phyloP scores from a whole-genome alignment of 2,888 invertebrate species.

The Drosophila subquinaria region DNA sequence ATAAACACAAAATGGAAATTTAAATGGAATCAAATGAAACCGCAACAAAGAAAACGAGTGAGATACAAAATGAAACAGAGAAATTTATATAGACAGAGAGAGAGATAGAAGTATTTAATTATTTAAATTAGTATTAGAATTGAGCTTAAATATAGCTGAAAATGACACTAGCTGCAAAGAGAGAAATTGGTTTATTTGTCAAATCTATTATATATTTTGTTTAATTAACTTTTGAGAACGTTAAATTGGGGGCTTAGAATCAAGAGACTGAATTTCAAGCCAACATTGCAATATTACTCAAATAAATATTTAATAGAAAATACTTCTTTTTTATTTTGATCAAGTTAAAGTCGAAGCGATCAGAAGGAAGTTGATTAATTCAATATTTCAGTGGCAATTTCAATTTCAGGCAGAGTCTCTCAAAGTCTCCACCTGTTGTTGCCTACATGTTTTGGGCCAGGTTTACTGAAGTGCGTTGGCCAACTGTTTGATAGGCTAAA shows the following conservation, averaged over 20 bases:
- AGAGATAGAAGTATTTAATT: constrained; percentile 1
- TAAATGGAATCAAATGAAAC: constrained; percentile 52
- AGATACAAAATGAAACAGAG: not conserved
- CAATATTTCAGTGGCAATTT: constrained; percentile 11
- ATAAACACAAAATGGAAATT: constrained; percentile 78
- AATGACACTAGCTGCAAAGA: constrained; percentile 24
- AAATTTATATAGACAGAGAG: not conserved
- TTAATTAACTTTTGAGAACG: not conserved
- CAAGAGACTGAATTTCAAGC: not conserved
- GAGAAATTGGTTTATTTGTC: not conserved
- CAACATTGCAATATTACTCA: not conserved
- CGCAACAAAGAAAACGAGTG: not conserved
- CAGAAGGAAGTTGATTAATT: constrained; percentile 4
- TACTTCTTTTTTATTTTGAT: not conserved
- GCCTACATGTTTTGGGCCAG: constrained; percentile 36
- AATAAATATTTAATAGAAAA: not conserved
- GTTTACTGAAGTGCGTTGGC: constrained; percentile 52
- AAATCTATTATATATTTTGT: too few species aligned
- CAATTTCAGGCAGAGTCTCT: constrained; percentile 9
- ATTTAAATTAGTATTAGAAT: constrained; percentile 59
- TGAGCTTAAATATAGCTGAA: constrained; percentile 2
- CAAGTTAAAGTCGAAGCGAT: not conserved
- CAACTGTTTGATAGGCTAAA: constrained; percentile 34
- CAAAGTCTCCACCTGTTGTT: constrained; percentile 47
- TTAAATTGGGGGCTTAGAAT: not conserved